phyloP scores from a whole-genome alignment of 2,888 invertebrate species.

The Sphaerophoria taeniata region DNA sequence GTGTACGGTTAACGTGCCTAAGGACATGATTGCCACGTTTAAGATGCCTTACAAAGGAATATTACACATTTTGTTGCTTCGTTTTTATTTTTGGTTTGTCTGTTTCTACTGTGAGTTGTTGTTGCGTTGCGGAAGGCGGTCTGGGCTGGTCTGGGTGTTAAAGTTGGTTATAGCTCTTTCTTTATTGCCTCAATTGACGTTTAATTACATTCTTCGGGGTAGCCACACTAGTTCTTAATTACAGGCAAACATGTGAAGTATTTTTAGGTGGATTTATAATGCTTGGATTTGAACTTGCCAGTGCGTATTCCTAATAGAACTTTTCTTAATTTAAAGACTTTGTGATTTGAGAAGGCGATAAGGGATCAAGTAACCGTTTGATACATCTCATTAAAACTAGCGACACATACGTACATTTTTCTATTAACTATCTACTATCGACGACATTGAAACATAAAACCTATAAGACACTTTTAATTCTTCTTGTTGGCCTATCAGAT shows the following conservation, averaged over 20 bases:
- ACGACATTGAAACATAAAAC: no score
- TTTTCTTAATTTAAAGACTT: neutral
- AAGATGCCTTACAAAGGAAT: constrained; percentile 67
- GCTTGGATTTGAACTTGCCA: constrained; percentile 5
- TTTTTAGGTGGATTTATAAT: constrained; percentile 49
- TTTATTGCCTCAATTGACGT: constrained; percentile 66
- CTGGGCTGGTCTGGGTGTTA: constrained; percentile 11
- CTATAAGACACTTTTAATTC: no score
- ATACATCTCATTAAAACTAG: no score
- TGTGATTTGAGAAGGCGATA: no score
- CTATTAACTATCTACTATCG: no score
- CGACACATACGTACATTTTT: no score
- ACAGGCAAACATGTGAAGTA: constrained; percentile 66
- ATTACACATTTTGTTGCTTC: constrained; percentile 1
- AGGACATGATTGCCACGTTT: constrained; percentile 71
- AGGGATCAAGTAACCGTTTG: no score
- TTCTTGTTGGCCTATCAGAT: no score
- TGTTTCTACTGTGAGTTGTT: constrained; percentile 14
- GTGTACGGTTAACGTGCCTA: constrained; percentile 58
- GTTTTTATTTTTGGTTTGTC: constrained; percentile 13
- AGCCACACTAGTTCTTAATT: constrained; percentile 69
- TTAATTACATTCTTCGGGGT: constrained; percentile 65
- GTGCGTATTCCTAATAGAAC: constrained; percentile 46
- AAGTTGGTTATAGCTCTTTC: constrained; percentile 42
- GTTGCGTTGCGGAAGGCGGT: neutral